These are phyloP conservation scores for Chaenodraco wilsoni DNA, from an alignment of 2,797 vertebrate species.

Conservation along the genomic window DNA sequence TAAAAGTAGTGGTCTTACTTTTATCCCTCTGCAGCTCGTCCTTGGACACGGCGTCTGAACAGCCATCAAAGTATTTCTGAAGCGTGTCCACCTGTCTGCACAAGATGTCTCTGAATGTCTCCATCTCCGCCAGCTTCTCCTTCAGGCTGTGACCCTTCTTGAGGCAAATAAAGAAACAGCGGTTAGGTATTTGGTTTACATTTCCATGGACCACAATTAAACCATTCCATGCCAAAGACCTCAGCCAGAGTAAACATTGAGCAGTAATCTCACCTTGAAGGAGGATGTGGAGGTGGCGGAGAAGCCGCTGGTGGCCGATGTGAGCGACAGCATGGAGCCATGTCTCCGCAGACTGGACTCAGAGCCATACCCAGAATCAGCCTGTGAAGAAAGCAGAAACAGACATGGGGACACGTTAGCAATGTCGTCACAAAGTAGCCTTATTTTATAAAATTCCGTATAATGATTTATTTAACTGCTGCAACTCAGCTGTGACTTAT, in stretches of 20 bases:
- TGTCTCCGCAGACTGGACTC: slow-evolving; percentile 95
- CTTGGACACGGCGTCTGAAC: slow-evolving; percentile 91
- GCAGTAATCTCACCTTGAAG: slow-evolving; percentile 89
- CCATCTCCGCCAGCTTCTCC: slow-evolving; percentile 98
- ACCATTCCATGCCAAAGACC: neutral
- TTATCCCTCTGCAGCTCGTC: slow-evolving; percentile 95
- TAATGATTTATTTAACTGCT: neutral
- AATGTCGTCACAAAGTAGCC: neutral
- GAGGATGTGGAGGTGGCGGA: slow-evolving; percentile 97
- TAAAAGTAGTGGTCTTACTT: slow-evolving; percentile 80
- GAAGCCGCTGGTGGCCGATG: slow-evolving; percentile 95
- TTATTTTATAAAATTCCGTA: neutral
- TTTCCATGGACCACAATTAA: neutral
- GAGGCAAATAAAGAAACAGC: slow-evolving; percentile 1
- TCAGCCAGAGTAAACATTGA: slow-evolving; percentile 3
- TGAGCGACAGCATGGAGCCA: slow-evolving; percentile 96
- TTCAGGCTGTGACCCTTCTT: slow-evolving; percentile 95
- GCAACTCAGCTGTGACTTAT: neutral
- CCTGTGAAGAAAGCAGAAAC: slow-evolving; percentile 71
- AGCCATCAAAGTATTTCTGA: slow-evolving; percentile 94
- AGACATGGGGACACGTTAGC: neutral
- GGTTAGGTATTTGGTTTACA: neutral
- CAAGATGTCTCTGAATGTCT: slow-evolving; percentile 97
- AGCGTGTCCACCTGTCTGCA: slow-evolving; percentile 97
- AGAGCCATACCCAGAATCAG: slow-evolving; percentile 96